These are phyloP conservation scores for Bombyx mandarina DNA, from an alignment of 1,140 invertebrate genomes.

Conservation along the genomic window DNA sequence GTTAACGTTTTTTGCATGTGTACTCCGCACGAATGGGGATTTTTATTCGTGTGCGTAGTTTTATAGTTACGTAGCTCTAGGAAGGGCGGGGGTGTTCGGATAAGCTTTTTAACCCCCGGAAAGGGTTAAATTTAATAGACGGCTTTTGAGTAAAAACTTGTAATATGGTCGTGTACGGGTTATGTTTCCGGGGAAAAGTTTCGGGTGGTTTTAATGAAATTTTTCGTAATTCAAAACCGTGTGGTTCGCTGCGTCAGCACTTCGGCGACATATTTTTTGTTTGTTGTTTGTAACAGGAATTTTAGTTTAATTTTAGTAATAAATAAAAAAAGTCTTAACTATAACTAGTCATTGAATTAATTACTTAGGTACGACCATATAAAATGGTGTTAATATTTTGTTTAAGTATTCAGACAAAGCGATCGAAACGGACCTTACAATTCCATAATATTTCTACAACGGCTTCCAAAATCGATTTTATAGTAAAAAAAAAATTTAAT, in stretches of 20 bases:
- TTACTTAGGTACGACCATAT: too few species aligned
- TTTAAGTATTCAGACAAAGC: too few species aligned
- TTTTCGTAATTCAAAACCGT: not conserved
- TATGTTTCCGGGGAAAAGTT: slow-evolving; percentile 4
- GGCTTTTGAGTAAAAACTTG: slow-evolving; percentile 15
- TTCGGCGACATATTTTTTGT: too few species aligned
- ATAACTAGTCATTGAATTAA: too few species aligned
- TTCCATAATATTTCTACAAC: not conserved
- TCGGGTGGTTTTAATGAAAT: slow-evolving; percentile 3
- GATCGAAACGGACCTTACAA: too few species aligned
- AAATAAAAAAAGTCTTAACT: too few species aligned
- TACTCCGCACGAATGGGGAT: slow-evolving; percentile 10
- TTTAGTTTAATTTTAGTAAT: too few species aligned
- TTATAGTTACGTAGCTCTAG: slow-evolving; percentile 12
- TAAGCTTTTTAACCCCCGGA: slow-evolving; percentile 25
- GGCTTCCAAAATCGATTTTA: not conserved
- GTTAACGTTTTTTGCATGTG: slow-evolving; percentile 56
- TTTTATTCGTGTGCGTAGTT: slow-evolving; percentile 50
- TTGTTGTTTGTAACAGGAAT: too few species aligned
- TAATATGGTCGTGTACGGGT: slow-evolving; percentile 10
- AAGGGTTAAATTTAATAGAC: slow-evolving; percentile 26
- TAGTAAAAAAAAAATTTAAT: not conserved
- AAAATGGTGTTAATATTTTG: too few species aligned
- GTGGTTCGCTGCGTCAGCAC: too few species aligned
- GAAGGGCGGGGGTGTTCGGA: slow-evolving; percentile 18